Base-by-base conservation (phyloP, 2,113 vertebrate species). In the Chrysemys picta region DNA sequence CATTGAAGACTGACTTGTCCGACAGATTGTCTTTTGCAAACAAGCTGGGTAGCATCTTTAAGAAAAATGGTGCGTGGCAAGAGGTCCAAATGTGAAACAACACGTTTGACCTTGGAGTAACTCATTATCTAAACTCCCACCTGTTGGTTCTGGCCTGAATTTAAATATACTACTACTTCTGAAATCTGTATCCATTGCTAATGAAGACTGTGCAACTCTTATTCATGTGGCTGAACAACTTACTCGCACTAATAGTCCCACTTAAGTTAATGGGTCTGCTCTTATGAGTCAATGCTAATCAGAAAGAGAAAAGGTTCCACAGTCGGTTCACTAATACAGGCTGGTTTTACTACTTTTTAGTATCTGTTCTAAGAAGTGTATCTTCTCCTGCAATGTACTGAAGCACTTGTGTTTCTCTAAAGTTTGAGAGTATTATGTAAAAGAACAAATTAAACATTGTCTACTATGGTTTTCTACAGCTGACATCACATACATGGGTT, bases 141-240 rank as follows among this genome's bases (percentile, higher is more conserved):
- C 22, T 96, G 91, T 45, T 42, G 80, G 57, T 89, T 76, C 86
- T 91, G 65, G 11, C 65, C 79, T 52, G 56, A 82, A 87, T 84
- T 95, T 95, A 92, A 57, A 50, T 57, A 79, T 10, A 27, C 92
- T 88, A 49, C 45, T 91, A 49, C 35, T 94, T 82, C 89, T 94
- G 54, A 27, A 79, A 10, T 92, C 91, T 85, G 79, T 76, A 89
- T 75, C 54, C 91, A 95, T 89, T 95, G 86, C 96, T 96, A 79
- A 94, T 54, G 89, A 88, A 76, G 83, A 91, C 54, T 88, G 45
- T 91, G 38, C 38, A 50, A 57, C 8, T 78, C 69, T 6, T 88
- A 38, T 83, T 14, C 19, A n/a, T 49, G 27, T 65, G 83, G 54
- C 5, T 94, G 53, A 54, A 91, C 83, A 27, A 50, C 27, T 65